Evolutionary conservation across 2,797 vertebrate species (phyloP).

Genomic region (Spheniscus humboldti): DNA sequence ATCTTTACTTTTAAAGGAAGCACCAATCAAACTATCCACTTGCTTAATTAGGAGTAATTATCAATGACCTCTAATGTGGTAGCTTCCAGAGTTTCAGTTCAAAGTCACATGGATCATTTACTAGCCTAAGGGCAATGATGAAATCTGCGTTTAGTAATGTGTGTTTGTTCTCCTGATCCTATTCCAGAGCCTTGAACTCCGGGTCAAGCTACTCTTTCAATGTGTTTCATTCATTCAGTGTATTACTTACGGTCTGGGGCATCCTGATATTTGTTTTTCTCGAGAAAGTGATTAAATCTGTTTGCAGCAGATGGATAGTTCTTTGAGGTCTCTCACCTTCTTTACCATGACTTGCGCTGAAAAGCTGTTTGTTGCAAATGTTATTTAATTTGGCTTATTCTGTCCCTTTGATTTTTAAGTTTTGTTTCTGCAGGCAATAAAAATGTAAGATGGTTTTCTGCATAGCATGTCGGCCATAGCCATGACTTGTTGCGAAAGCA

Average conservation of each 20-base stretch:
- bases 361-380: neutral
- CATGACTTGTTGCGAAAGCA: neutral
- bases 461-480: neutral
- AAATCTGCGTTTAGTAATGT: conserved; percentile 34
- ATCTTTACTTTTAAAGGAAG: neutral
- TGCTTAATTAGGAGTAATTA: neutral
- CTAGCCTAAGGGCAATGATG: neutral
- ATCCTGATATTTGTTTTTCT: neutral
- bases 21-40: neutral
- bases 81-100: neutral
- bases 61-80: neutral
- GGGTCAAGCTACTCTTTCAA: neutral
- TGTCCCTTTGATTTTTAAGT: neutral
- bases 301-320: neutral
- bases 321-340: neutral
- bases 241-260: neutral
- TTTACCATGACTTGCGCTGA: neutral
- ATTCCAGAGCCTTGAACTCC: conserved; percentile 48
- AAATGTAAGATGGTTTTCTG: neutral
- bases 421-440: neutral
- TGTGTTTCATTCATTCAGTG: neutral
- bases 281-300: neutral
- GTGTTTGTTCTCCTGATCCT: conserved; percentile 3
- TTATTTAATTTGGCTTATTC: neutral
- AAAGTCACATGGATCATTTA: neutral